Conservation (phyloP, 2,797 vertebrate genomes). For the Eulemur mongoz region DNA sequence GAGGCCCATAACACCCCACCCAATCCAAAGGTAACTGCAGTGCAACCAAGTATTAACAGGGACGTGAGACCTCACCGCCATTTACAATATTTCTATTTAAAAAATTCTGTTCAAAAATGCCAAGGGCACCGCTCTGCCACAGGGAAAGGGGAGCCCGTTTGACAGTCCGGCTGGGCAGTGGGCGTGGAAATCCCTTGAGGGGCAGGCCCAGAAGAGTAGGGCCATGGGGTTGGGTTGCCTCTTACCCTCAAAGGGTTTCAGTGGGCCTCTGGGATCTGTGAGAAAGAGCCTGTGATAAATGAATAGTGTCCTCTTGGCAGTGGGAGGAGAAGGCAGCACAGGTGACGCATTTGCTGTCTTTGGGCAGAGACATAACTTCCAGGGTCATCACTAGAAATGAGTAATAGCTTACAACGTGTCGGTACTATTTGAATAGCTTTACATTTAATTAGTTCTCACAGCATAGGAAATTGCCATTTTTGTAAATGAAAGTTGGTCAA, state of each 20-base stretch:
- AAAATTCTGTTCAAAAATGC: not conserved
- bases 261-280: not conserved
- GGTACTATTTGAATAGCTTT: not conserved
- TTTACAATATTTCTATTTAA: not conserved
- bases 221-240: not conserved
- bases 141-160: not conserved
- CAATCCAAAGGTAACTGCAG: not conserved
- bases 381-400: not conserved
- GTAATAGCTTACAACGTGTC: no score
- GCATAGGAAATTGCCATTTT: not conserved
- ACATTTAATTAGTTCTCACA: not conserved
- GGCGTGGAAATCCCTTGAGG: not conserved
- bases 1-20: not conserved
- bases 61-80: not conserved
- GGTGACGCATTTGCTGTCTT: not conserved
- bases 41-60: no score
- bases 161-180: no score
- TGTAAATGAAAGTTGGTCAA: not conserved
- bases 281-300: not conserved
- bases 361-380: not conserved
- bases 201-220: not conserved
- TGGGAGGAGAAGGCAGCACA: accelerated
- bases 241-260: not conserved
- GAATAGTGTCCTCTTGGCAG: not conserved
- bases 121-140: not conserved